Percentiles rank a stretch among this genome's conserved stretches.
phyloP scores from a whole-genome alignment of 2,797 vertebrate species.

The Antennarius maculatus region DNA sequence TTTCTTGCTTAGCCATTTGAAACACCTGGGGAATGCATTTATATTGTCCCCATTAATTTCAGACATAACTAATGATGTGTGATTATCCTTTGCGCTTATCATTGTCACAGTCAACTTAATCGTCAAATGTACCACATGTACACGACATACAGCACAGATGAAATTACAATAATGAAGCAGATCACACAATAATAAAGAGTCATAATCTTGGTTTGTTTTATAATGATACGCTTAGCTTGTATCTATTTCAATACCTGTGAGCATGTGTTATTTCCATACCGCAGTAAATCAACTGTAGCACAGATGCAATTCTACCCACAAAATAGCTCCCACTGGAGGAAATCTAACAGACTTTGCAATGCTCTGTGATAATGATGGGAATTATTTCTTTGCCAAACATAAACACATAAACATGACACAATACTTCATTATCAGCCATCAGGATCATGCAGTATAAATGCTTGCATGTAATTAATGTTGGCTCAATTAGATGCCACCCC shows the following conservation, averaged over 20 bases:
- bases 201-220: conserved; percentile 42
- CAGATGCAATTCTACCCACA: conserved; percentile 52
- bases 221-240: conserved; percentile 48
- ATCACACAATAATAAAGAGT: conserved; percentile 66
- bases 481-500: conserved; percentile 25
- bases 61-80: conserved; percentile 83
- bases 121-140: too few relatives aligned
- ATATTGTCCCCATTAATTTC: conserved; percentile 81
- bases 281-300: conserved; percentile 65
- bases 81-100: conserved; percentile 78
- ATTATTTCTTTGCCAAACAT: conserved; percentile 47
- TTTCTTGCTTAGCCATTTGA: conserved; percentile 70
- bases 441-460: conserved; percentile 26
- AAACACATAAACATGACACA: conserved; percentile 60
- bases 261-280: conserved; percentile 59
- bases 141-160: too few relatives aligned
- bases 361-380: conserved; percentile 59
- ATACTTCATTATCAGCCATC: conserved; percentile 43
- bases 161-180: conserved; percentile 68
- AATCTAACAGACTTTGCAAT: conserved; percentile 37
- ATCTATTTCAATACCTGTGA: conserved; percentile 68
- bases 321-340: conserved; percentile 62
- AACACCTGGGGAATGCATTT: conserved; percentile 77
- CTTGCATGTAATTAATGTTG: conserved; percentile 38
- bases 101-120: too few relatives aligned